Conservation (phyloP, 2,113 vertebrate species). For the Epinephelus fuscoguttatus region DNA sequence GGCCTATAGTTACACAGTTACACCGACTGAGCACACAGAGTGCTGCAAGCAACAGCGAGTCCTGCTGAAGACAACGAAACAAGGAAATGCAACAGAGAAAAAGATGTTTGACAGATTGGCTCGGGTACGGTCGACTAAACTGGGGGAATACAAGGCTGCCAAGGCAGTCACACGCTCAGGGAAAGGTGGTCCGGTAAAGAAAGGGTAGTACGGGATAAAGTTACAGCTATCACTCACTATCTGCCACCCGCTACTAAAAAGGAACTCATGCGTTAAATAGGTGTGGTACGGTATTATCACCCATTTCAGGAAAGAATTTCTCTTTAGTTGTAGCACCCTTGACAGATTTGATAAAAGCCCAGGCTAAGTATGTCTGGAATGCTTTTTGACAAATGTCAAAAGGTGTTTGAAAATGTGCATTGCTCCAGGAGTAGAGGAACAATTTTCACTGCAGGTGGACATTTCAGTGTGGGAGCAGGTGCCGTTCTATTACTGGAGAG, state of each 20-base stretch:
- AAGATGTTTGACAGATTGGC: constrained; percentile 23
- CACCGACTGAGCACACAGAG: constrained; percentile 14
- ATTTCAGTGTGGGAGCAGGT: constrained; percentile 30
- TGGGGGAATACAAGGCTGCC: constrained; percentile 24
- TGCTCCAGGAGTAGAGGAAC: constrained; percentile 20
- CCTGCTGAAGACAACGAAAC: constrained; percentile 10
- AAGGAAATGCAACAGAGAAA: constrained; percentile 10
- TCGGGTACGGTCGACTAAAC: constrained; percentile 13
- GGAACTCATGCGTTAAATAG: constrained; percentile 14
- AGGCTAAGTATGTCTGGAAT: constrained; percentile 6
- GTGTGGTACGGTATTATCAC: constrained; percentile 25
- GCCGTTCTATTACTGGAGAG: constrained; percentile 9
- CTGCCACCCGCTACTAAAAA: constrained; percentile 1
- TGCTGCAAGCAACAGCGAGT: neutral
- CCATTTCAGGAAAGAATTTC: neutral
- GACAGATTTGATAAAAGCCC: constrained; percentile 17
- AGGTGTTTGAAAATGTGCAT: constrained; percentile 18
- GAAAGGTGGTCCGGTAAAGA: neutral
- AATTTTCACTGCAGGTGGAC: constrained; percentile 35
- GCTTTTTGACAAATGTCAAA: constrained; percentile 24
- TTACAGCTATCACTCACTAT: constrained; percentile 21
- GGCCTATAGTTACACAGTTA: constrained; percentile 17
- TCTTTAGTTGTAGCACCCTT: neutral
- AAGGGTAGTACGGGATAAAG: constrained; percentile 2
- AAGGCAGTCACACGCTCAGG: constrained; percentile 7